Percentiles rank a stretch among this genome's conserved stretches.
Conservation (phyloP, 2,888 invertebrate species). For the Pachliopta kotzebuea region DNA sequence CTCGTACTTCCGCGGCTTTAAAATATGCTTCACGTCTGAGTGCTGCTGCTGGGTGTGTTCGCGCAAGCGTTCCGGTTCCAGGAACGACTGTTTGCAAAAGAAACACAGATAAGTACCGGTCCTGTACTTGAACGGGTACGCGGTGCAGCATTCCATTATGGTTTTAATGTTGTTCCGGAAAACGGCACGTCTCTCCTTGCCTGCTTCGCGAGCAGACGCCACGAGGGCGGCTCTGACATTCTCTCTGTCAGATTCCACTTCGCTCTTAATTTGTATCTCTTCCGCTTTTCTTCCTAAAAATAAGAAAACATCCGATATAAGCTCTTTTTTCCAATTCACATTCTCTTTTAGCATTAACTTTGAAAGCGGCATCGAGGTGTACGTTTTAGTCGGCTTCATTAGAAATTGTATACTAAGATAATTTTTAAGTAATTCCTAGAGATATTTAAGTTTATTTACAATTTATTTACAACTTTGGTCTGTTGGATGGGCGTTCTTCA, state of each 20-base stretch:
- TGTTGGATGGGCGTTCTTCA: conserved; percentile 56
- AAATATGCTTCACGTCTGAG: conserved; percentile 45
- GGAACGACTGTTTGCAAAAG: conserved; percentile 63
- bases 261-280: conserved; percentile 53
- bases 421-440: background rate
- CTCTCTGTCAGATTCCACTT: conserved; percentile 49
- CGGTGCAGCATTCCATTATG: conserved; percentile 62
- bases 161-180: conserved; percentile 65
- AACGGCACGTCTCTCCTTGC: conserved; percentile 54
- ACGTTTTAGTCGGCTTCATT: no score
- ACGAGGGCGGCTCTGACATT: conserved; percentile 35
- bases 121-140: conserved; percentile 71
- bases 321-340: conserved; percentile 41
- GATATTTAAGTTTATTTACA: conserved; percentile 14
- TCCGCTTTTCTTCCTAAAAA: conserved; percentile 72
- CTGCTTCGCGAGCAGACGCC: conserved; percentile 38
- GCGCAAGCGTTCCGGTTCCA: conserved; percentile 67
- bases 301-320: conserved; percentile 72
- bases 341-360: conserved; percentile 12
- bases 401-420: no score
- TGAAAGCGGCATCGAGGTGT: no score
- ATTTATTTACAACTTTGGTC: conserved; percentile 21
- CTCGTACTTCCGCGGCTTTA: conserved; percentile 67
- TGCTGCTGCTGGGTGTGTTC: conserved; percentile 59
- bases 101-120: conserved; percentile 69